Evolutionary conservation across 2,888 invertebrate species (phyloP).

Genomic region (Epistrophe grossulariae): DNA sequence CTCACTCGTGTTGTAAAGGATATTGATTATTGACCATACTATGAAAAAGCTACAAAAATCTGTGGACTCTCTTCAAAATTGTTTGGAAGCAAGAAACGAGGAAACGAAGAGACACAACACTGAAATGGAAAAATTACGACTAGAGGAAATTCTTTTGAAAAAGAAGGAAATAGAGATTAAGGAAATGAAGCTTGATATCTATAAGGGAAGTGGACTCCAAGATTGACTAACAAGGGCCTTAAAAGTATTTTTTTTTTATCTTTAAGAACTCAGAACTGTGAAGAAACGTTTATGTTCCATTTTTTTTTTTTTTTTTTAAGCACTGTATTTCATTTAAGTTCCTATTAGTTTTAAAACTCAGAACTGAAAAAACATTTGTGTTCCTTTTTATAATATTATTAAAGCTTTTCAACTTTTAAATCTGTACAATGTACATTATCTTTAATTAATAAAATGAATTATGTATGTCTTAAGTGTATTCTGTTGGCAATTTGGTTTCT

Average conservation of each 20-base stretch:
- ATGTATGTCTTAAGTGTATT: neutral
- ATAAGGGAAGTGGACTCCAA: too few relatives aligned
- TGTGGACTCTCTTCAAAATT: slow-evolving; percentile 6
- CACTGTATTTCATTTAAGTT: neutral
- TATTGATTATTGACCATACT: slow-evolving; percentile 12
- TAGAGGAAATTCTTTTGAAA: slow-evolving; percentile 18
- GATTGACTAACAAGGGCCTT: too few relatives aligned
- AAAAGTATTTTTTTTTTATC: neutral
- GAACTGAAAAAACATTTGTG: too few relatives aligned
- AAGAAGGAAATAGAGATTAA: neutral
- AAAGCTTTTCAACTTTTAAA: too few relatives aligned
- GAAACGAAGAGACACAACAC: slow-evolving; percentile 18
- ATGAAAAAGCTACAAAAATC: slow-evolving; percentile 11
- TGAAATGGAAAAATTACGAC: slow-evolving; percentile 7
- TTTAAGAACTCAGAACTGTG: slow-evolving; percentile 15
- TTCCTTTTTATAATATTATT: too few relatives aligned
- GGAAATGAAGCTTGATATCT: too few relatives aligned
- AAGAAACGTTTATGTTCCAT: neutral
- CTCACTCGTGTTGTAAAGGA: slow-evolving; percentile 20
- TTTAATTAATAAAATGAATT: too few relatives aligned
- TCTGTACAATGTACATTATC: too few relatives aligned
- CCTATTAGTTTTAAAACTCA: neutral
- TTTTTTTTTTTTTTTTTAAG: slow-evolving; percentile 2
- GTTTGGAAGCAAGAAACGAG: slow-evolving; percentile 12
- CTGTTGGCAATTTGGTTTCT: neutral